phyloP scores from a whole-genome alignment of 2,797 vertebrate species.

The Xenentodon cancila region DNA sequence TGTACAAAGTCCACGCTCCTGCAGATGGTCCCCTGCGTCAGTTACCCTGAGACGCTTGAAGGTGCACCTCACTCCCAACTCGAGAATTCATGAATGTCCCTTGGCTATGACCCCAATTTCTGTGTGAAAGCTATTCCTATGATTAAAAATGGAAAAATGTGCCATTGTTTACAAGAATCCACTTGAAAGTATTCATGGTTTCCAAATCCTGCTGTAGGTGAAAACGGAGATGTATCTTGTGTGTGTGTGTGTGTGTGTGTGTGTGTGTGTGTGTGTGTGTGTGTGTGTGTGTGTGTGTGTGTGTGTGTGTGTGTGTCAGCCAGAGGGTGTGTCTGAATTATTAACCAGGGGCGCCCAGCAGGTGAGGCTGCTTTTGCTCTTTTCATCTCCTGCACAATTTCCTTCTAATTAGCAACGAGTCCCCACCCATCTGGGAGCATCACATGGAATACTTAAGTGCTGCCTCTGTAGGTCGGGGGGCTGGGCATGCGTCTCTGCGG shows the following conservation, averaged over 20 bases:
- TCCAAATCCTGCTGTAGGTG: neutral
- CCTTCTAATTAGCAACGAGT: constrained; percentile 38
- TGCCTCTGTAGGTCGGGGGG: constrained; percentile 18
- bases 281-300: constrained; percentile 17
- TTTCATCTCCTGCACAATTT: constrained; percentile 42
- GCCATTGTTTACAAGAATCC: no score
- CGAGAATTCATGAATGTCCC: no score
- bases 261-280: constrained; percentile 14
- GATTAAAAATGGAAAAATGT: no score
- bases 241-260: constrained; percentile 12
- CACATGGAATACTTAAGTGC: constrained; percentile 41
- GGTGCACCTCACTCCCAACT: no score
- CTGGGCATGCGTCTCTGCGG: neutral
- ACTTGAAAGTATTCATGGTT: no score
- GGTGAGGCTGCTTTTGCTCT: constrained; percentile 42
- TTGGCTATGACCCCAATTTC: no score
- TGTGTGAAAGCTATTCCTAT: no score
- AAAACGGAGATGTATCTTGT: neutral
- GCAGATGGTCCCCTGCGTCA: no score
- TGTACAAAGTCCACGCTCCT: no score
- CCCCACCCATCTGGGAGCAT: constrained; percentile 28
- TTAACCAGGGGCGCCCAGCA: constrained; percentile 50
- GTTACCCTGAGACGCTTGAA: no score
- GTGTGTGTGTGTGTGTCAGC: constrained; percentile 12
- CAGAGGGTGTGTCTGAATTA: constrained; percentile 63